Evolutionary conservation across 2,797 vertebrate species (phyloP).

Genomic region (Heteromormyrus szaboi): DNA sequence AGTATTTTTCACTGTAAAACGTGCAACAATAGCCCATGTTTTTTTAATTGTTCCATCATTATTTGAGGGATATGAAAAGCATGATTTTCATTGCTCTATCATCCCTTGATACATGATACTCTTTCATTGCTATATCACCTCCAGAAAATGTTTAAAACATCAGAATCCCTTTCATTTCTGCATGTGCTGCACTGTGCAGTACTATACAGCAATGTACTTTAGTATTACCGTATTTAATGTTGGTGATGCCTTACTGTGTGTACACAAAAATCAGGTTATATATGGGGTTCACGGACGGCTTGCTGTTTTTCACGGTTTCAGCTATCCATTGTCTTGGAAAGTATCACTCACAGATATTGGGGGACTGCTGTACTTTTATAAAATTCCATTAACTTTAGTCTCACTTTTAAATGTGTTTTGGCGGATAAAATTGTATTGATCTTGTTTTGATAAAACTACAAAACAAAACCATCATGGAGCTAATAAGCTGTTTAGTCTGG

Average conservation of each 20-base stretch:
- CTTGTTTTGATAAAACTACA: neutral
- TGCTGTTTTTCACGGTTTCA: neutral
- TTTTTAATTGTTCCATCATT: neutral
- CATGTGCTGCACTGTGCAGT: neutral
- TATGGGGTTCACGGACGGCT: neutral
- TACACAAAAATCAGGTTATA: neutral
- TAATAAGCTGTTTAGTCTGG: neutral
- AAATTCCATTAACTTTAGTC: neutral
- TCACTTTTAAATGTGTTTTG: neutral
- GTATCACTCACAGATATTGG: neutral
- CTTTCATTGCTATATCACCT: neutral
- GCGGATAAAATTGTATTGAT: neutral
- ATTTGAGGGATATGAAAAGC: neutral
- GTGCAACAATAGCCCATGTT: neutral
- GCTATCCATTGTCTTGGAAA: neutral
- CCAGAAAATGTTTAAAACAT: neutral
- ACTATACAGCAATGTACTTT: neutral
- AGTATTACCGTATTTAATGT: neutral
- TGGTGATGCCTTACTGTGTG: neutral
- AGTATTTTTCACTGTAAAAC: neutral
- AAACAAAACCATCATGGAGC: neutral
- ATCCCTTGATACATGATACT: neutral
- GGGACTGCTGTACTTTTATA: neutral
- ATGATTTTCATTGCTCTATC: neutral
- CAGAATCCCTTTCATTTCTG: neutral